Conservation (phyloP, 2,888 invertebrate genomes). For the Torymus aiolomorphi region DNA sequence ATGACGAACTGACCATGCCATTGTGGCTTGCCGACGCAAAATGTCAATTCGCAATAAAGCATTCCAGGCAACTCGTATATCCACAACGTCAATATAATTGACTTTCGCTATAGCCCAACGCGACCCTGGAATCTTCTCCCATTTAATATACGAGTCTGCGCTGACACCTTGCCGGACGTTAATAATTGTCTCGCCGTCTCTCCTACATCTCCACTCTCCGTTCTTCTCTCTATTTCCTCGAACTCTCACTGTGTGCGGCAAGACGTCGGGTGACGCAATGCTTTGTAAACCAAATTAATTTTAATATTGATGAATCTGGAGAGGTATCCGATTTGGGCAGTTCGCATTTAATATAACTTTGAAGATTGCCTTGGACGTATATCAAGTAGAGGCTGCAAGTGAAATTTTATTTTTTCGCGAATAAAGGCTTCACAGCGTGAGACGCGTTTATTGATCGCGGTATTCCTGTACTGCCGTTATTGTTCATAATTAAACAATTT, state of each 20-base stretch:
- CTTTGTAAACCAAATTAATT: slow-evolving; percentile 36
- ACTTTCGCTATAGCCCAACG: neutral
- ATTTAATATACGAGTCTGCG: too few relatives aligned
- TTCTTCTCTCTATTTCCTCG: neutral
- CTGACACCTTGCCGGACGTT: too few relatives aligned
- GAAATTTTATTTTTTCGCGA: too few relatives aligned
- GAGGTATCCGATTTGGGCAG: neutral
- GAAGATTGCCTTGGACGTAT: slow-evolving; percentile 7
- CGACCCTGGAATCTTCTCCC: too few relatives aligned
- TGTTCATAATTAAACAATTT: too few relatives aligned
- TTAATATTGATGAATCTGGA: slow-evolving; percentile 38
- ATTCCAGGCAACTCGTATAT: neutral
- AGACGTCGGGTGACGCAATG: neutral
- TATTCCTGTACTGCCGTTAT: too few relatives aligned
- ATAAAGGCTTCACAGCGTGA: too few relatives aligned
- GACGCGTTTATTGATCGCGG: too few relatives aligned
- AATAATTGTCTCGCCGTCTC: neutral
- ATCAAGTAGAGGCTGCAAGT: neutral
- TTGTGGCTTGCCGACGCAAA: slow-evolving; percentile 7
- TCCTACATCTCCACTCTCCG: neutral
- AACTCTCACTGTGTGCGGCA: neutral
- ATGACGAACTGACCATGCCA: slow-evolving; percentile 34
- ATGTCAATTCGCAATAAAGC: slow-evolving; percentile 13
- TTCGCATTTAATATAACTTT: neutral
- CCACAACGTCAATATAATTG: neutral